Base-by-base conservation (phyloP, 2,113 vertebrate species). In the Petromus typicus region DNA sequence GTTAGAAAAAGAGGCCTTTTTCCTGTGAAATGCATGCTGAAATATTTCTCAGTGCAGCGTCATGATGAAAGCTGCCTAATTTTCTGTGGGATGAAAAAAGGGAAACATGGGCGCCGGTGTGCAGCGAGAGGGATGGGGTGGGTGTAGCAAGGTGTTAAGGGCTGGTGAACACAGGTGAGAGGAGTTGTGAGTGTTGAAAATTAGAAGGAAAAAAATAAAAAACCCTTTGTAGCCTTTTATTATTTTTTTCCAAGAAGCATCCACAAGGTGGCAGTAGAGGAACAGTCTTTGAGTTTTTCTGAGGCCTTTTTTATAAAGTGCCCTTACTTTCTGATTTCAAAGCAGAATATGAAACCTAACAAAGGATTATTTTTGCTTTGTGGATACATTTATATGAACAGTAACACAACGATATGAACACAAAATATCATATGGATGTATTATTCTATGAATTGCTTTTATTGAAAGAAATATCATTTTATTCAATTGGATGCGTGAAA, bases 211-310 rank as follows among this genome's bases (percentile, higher is more conserved):
- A 89, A 23, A 27, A n/a, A n/a, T n/a, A n/a, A 45, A 86, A 51
- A 75, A 30, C 30, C 43, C 7, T 11, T 82, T 66, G 32, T 37
- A 43, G 69, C 2, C 34, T 92, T 93, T 94, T 61, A 59, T 37
- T 91, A 61, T 13, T 67, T 93, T 95, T 93, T 75, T n/a, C n/a
- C 57, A 89, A 25, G 6, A 32, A 73, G 56, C 13, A 67, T 54
- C 94, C 97, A 96, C 95, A 75, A 97, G 97, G 91, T 97, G 97
- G 97, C 97, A 96, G 95, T 56, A 92, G 89, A 97, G 57, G 83
- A 95, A 64, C 69, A 56, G 12, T 59, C 27, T 89, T 93, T 67
- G 51, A 61, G 6, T 81, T 81, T 92, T 54, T 48, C 34, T 32
- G 22, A 30, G 27, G 27, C 34, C 40, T 90, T 93, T 51, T 82